Evolutionary conservation across 2,113 vertebrate genomes (phyloP).

Genomic region (Probosciger aterrimus): DNA sequence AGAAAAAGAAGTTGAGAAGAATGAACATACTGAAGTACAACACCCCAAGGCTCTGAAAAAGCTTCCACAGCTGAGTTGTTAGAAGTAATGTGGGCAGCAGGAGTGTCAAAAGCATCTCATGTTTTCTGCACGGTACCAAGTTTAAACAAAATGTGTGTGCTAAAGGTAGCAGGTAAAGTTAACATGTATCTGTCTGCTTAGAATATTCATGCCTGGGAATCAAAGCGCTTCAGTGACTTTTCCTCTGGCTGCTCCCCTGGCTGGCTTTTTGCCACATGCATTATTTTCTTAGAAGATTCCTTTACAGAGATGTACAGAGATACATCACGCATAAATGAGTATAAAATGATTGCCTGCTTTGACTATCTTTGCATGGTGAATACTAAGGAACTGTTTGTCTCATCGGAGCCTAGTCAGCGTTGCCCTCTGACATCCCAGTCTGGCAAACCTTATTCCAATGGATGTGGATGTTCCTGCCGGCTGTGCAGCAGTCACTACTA

Average conservation of each 20-base stretch:
- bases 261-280: constrained; percentile 62
- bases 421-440: not conserved
- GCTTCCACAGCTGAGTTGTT: constrained; percentile 61
- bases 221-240: constrained; percentile 40
- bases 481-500: accelerated
- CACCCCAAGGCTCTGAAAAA: constrained; percentile 61
- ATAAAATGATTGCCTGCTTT: not conserved
- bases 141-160: constrained; percentile 55
- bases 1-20: constrained; percentile 48
- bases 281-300: constrained; percentile 53
- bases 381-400: not conserved
- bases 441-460: accelerated
- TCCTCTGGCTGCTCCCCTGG: constrained; percentile 48
- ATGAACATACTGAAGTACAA: constrained; percentile 56
- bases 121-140: constrained; percentile 40
- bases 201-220: constrained; percentile 50
- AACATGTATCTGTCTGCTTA: constrained; percentile 50
- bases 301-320: constrained; percentile 3
- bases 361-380: not conserved
- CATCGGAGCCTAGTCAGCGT: not conserved
- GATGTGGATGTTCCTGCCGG: not conserved
- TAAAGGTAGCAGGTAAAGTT: constrained; percentile 47
- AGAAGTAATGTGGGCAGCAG: constrained; percentile 65
- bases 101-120: constrained; percentile 65
- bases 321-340: not conserved